Evolutionary conservation across 2,888 invertebrate species (phyloP).

Genomic region (Melinaea marsaeus): DNA sequence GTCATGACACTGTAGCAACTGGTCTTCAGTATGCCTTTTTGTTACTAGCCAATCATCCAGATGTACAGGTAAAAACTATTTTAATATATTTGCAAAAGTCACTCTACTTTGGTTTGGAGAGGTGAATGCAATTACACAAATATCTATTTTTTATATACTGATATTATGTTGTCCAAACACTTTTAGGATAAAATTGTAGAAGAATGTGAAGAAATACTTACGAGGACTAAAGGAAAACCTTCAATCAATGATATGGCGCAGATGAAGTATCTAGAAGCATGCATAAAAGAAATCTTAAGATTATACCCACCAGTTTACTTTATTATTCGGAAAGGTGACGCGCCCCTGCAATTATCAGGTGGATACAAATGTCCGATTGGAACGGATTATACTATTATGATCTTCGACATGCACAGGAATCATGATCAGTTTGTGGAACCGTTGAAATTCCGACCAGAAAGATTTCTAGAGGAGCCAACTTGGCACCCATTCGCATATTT

Average conservation of each 20-base stretch:
- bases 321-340: constrained; percentile 77
- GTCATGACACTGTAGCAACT: constrained; percentile 72
- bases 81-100: not conserved
- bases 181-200: constrained; percentile 79
- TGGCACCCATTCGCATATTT: constrained; percentile 81
- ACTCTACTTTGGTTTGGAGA: not conserved
- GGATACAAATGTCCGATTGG: constrained; percentile 62
- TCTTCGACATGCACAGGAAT: constrained; percentile 82
- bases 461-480: constrained; percentile 78
- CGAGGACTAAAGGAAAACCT: constrained; percentile 77
- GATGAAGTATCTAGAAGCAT: constrained; percentile 83
- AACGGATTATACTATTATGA: constrained; percentile 73
- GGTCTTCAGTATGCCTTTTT: constrained; percentile 61
- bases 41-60: constrained; percentile 62
- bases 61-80: constrained; percentile 43
- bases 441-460: constrained; percentile 81
- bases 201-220: constrained; percentile 81
- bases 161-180: not conserved
- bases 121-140: no score
- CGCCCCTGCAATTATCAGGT: constrained; percentile 71
- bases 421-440: constrained; percentile 81
- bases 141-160: no score
- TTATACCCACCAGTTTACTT: constrained; percentile 82
- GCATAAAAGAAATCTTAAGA: constrained; percentile 70
- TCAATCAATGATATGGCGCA: constrained; percentile 80